Evolutionary conservation across 2,797 vertebrate species (phyloP), one percentile per base, ranked within the genome.

Genomic region (Glyptemys insculpta): DNA sequence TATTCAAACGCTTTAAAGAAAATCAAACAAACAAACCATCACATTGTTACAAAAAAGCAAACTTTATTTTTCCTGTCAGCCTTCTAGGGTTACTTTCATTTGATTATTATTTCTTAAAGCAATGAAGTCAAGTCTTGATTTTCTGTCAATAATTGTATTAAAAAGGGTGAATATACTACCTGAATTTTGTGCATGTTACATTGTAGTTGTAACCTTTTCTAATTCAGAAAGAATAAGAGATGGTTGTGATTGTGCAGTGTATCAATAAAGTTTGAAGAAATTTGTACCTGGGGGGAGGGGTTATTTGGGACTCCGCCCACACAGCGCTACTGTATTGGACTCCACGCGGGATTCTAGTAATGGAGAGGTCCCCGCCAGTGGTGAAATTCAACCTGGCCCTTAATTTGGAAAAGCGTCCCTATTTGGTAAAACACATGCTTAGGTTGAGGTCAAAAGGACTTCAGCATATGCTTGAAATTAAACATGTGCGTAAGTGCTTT

Each of bases 181-280:
- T 98, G 98, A 97, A 98, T 98, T 98, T 98, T 98, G 98, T 99
- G 99, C 99, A 99, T 99, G 99, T 99, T 98, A 98, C 98, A 98
- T 98, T 98, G 98, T 98, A 98, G 99, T 98, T 99, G 98, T 99
- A 98, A 98, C 98, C 98, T 99, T 99, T 99, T 99, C 98, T 99
- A 99, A 98, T 98, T 99, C 98, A 98, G 98, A 98, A 98, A 98
- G 98, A 98, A 98, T 98, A 98, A 97, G 97, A 98, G 98, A 98
- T 98, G 98, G 98, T 99, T 99, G 98, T 99, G 98, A 99, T 98
- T 98, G 98, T 99, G 98, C 98, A 98, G 98, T 99, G 99, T 99
- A 98, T 97, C 98, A 99, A 99, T 99, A 99, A 99, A 99, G 98
- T 99, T 99, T 97, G 94, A 98, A 97, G 97, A 98, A 98, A 98